Base-by-base conservation (phyloP, 53 echinoderm and acorn worm genomes). In the Paracentrotus lividus region DNA sequence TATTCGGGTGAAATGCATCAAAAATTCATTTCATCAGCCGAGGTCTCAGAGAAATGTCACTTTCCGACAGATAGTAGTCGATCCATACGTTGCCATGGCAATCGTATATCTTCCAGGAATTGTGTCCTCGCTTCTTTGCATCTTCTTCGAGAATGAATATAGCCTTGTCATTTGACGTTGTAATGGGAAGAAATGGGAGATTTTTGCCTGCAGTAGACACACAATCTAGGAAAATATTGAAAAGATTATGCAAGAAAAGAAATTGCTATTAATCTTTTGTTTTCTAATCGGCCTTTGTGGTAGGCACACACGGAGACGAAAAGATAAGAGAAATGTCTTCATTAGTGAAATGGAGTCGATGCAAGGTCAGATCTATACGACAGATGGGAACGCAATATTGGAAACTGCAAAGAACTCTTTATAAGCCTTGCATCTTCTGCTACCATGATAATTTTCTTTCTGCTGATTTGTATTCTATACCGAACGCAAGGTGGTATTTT, bases 51-150 rank as follows among this genome's bases (percentile, higher is more conserved):
- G 86, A 86, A 86, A 86, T 86, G 86, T 86, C 86, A 86, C 86
- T 86, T 86, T 86, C 86, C 54, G 54, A 34, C 34, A 32, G 86
- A 86, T 86, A 86, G 86, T 56, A 86, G 86, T 56, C 56, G 86
- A 86, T 86, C 53, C 86, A 34, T 45, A 38, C n/a, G 86, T 86
- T 86, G 86, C 86, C 86, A 86, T 86, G 86, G 86, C 18, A 86
- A 86, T 56, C 12, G 33, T 34, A 56, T 56, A 4, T 55, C 86
- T 86, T 86, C 86, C 56, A 32, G 34, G 86, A 86, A 86, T 55
- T 86, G 34, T 47, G 86, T 47, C 47, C 47, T 81, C 81, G 81
- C 81, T 81, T 44, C 47, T 81, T 23, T 3, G 21, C 47, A 23
- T 81, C 42, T 42, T 81, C 47, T 81, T 40, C 10, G 47, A 47